Percentiles rank a stretch among this genome's conserved stretches.
Evolutionary conservation across 2,888 invertebrate species (phyloP).

Genomic region (Cyrtodaria siliqua): DNA sequence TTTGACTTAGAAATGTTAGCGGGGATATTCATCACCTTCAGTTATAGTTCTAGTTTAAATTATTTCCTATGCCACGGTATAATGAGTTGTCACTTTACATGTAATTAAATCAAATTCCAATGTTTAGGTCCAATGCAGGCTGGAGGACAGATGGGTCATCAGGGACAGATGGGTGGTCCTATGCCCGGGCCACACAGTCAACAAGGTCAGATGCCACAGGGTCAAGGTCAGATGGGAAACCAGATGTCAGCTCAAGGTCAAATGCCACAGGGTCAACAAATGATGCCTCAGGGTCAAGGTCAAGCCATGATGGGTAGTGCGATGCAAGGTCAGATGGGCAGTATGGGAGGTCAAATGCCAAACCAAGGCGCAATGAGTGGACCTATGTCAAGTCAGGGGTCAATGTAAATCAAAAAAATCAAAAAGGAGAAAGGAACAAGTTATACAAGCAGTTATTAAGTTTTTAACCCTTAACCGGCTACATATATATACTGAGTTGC

Average conservation of each 20-base stretch:
- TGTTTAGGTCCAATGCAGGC: constrained; percentile 57
- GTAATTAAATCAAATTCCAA: background rate
- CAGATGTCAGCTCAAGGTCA: constrained; percentile 58
- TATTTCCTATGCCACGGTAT: constrained; percentile 35
- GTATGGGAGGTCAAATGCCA: constrained; percentile 58
- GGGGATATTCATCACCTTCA: no score
- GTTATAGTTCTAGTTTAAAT: no score
- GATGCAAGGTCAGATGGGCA: constrained; percentile 62
- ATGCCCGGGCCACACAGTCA: constrained; percentile 35
- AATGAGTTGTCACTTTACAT: constrained; percentile 21
- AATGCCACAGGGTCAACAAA: constrained; percentile 39
- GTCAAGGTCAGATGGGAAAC: constrained; percentile 46
- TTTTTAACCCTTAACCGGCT: no score
- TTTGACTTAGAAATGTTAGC: constrained; percentile 27
- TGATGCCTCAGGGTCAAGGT: constrained; percentile 50
- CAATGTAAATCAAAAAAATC: constrained; percentile 18
- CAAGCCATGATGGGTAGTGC: constrained; percentile 56
- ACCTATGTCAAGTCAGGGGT: constrained; percentile 26
- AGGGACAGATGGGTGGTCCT: constrained; percentile 45
- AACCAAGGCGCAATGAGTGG: constrained; percentile 21
- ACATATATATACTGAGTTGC: no score
- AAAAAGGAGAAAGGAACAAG: no score
- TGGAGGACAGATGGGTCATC: constrained; percentile 45
- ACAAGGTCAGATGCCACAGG: constrained; percentile 46
- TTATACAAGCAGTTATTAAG: no score